Evolutionary conservation across 1,140 invertebrate genomes (phyloP), one percentile per base, ranked within the genome.

Genomic region (Pseudomyrmex dendroicus): DNA sequence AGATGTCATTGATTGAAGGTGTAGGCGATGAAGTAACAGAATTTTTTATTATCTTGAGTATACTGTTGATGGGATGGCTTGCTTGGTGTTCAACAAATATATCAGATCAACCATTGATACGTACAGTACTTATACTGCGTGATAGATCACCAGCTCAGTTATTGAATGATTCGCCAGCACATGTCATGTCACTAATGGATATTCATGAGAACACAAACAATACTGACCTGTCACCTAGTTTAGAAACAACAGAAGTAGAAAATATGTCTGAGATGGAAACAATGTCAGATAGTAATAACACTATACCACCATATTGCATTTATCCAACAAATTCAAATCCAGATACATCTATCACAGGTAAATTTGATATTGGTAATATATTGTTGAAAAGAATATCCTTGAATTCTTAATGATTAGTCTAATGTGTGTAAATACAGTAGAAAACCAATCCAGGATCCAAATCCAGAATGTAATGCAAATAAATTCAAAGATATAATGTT

Each of bases 1-100:
- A 89, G 82, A 97, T 97, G 96, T 93, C 96, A 77, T 91, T 97
- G 82, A 96, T 98, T 68, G 96, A 97, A 90, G 97, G 97, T 50
- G 94, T 97, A 44, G 97, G 97, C n/a, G 97, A 98, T 94, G 97
- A 97, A 95, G 97, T 98, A 35, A 95, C 96, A 22, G 94, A 97
- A 84, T 97, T 97, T 91, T 95, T 97, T 87, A 95, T 95, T 25
- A 90, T 96, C 46, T 91, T 97, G 76, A 88, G 96, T 22, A 92
- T 96, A 12, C 89, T 96, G 1, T 82, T 96, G 4, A 92, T 97
- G n/a, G 95, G 94, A 17, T 94, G 95, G 83, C 86, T 97, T n/a
- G 97, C 96, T 13, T 97, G 97, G 97, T 95, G 95, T 92, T 97
- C 97, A 0, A 97, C 96, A 52, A 95, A 92, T 82, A 95, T 95